Percentiles rank a stretch among this genome's conserved stretches.
Evolutionary conservation across 2,797 vertebrate species (phyloP).

Genomic region (Sebastes paucispinis): DNA sequence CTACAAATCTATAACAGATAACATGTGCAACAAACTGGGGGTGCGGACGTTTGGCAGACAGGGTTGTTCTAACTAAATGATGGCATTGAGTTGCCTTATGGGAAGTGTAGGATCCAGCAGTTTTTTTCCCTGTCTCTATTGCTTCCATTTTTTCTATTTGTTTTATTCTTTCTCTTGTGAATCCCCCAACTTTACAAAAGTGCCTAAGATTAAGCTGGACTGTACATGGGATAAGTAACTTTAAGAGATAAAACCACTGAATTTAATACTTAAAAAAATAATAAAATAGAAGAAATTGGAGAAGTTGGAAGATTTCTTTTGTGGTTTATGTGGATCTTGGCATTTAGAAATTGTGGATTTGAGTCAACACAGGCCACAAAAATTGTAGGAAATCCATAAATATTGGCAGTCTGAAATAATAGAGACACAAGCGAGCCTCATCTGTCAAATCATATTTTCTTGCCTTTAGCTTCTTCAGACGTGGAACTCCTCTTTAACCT

Average conservation of each 20-base stretch:
- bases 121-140: not conserved
- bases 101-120: not conserved
- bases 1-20: not conserved
- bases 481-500: not conserved
- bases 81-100: not conserved
- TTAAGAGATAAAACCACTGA: not conserved
- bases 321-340: constrained; percentile 29
- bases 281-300: constrained; percentile 1
- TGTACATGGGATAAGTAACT: not conserved
- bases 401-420: constrained; percentile 29
- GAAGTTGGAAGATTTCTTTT: not conserved
- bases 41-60: not conserved
- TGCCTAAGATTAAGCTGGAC: not conserved
- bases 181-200: not conserved
- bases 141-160: not conserved
- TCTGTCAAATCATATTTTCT: constrained; percentile 21
- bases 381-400: constrained; percentile 21
- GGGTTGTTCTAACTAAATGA: not conserved
- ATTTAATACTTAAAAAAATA: not conserved
- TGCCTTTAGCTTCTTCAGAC: not conserved
- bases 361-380: constrained; percentile 25
- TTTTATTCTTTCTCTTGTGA: not conserved
- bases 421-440: constrained; percentile 17
- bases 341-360: constrained; percentile 22
- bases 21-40: not conserved